A percentile compares a stretch with the other conserved stretches of the same genome.
These are phyloP conservation scores for Artibeus lituratus DNA, from an alignment of 2,797 vertebrate species.

Conservation along the genomic window DNA sequence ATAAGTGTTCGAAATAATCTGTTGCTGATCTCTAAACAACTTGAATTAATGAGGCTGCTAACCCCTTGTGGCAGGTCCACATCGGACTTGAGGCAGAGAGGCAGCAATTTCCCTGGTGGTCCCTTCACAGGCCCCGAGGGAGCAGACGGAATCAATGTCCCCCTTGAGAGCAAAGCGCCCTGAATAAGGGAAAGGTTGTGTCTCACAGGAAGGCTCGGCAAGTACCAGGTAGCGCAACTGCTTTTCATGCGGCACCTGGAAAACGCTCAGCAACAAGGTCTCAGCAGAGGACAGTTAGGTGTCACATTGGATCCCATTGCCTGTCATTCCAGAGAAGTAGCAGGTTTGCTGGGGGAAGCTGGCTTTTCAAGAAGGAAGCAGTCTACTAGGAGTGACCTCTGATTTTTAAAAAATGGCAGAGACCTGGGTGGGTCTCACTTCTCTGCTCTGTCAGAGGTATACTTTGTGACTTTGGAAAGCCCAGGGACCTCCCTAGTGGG, in stretches of 20 bases:
- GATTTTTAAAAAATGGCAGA: background rate
- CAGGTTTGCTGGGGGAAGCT: constrained; percentile 3
- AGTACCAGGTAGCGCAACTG: background rate
- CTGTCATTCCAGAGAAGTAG: background rate
- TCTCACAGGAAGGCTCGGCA: background rate
- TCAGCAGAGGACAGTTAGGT: background rate
- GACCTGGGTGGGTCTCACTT: background rate
- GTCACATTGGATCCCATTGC: constrained; percentile 25
- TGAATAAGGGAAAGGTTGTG: background rate
- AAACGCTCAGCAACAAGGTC: background rate
- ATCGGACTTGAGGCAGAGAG: constrained; percentile 61
- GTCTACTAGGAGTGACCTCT: background rate
- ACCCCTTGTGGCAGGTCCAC: background rate
- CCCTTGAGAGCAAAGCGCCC: background rate
- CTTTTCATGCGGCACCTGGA: constrained; percentile 36
- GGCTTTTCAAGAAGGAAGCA: background rate
- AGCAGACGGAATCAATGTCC: background rate
- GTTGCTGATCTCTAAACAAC: constrained; percentile 65
- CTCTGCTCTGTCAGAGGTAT: background rate
- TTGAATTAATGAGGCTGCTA: constrained; percentile 63
- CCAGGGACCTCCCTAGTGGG: background rate
- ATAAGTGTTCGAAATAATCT: constrained; percentile 66
- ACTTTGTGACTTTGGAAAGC: background rate
- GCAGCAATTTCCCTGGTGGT: constrained; percentile 56
- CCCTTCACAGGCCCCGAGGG: background rate